Conservation (phyloP, 2,113 vertebrate species). For the Caracal caracal region DNA sequence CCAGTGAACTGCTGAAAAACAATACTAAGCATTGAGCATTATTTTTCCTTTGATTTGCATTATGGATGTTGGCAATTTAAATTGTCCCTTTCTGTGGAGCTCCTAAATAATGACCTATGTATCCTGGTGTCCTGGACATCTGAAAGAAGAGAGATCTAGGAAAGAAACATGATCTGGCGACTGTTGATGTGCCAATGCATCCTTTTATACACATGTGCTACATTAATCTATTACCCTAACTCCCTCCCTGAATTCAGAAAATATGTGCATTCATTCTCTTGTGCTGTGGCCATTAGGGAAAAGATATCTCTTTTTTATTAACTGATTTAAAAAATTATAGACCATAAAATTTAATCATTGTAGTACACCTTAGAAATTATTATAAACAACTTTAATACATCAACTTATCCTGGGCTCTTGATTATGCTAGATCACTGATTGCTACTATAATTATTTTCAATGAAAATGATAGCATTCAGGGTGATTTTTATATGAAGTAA, state of each 20-base stretch:
- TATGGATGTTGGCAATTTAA: background rate
- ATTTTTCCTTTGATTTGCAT: slow-evolving; percentile 5
- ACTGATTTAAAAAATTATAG: background rate
- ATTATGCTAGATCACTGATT: background rate
- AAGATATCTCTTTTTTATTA: background rate
- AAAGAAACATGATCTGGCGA: background rate
- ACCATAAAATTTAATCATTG: background rate
- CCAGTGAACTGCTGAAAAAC: background rate
- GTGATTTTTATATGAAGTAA: background rate
- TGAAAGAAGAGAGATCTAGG: background rate
- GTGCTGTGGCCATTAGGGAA: background rate
- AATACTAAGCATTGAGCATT: background rate
- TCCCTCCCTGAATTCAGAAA: background rate
- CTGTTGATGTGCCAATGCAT: background rate
- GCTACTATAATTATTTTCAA: background rate
- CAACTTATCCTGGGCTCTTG: background rate
- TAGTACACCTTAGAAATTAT: background rate
- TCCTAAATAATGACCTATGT: background rate
- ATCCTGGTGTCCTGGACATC: background rate
- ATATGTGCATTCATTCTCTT: background rate
- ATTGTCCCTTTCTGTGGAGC: background rate
- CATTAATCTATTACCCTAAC: background rate
- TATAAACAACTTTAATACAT: background rate
- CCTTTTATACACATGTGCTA: background rate
- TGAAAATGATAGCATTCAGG: background rate